Evolutionary conservation across 2,797 vertebrate genomes (phyloP).

Genomic region (Astyanax mexicanus): DNA sequence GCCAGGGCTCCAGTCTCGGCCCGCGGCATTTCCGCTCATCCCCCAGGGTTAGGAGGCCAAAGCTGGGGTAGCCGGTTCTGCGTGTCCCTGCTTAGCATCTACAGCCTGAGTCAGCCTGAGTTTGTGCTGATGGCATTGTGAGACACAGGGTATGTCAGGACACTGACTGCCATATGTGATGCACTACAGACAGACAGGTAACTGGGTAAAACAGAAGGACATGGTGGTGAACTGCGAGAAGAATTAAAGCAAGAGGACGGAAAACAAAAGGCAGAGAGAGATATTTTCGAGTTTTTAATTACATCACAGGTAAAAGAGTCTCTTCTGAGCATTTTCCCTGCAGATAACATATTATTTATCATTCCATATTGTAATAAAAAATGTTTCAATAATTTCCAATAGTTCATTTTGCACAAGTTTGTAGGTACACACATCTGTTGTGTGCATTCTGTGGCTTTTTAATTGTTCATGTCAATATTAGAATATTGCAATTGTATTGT

Average conservation of each 20-base stretch:
- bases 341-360: not conserved
- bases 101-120: constrained; percentile 15
- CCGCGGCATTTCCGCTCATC: constrained; percentile 37
- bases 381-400: no score
- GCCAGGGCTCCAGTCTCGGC: constrained; percentile 24
- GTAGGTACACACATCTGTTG: no score
- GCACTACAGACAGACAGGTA: not conserved
- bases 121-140: constrained; percentile 27
- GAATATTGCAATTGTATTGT: no score
- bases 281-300: no score
- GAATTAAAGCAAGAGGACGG: no score
- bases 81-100: constrained; percentile 1
- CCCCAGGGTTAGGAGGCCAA: constrained; percentile 27
- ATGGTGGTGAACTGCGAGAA: not conserved
- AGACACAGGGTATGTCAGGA: constrained; percentile 1
- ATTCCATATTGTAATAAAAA: no score
- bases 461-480: no score
- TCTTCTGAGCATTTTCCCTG: not conserved
- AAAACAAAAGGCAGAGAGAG: no score
- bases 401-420: no score
- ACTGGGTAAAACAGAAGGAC: not conserved
- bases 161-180: not conserved
- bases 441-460: no score
- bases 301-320: not conserved
- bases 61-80: constrained; percentile 18